Evolutionary conservation across 2,888 invertebrate genomes (phyloP), one percentile per base, ranked within the genome.

Genomic region (Volucella inflata): DNA sequence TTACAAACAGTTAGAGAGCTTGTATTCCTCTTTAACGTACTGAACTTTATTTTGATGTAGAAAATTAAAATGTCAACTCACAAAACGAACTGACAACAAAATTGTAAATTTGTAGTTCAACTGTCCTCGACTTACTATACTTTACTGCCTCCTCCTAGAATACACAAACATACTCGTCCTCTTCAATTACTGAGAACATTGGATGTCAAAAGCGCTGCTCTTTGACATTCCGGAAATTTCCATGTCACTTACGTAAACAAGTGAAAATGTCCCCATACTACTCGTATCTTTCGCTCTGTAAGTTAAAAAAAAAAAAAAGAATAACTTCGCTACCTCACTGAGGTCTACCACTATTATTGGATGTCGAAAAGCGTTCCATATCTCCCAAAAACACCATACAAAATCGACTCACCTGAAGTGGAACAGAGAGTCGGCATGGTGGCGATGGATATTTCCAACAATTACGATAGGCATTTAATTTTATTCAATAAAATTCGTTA

Each of bases 141-240:
- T 30, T 30, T 21, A 21, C 21, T 6, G 30, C 30, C 30, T 30
- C 30, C 6, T 4, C 30, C 30, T 30, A 30, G 30, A 6, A 30
- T 30, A 30, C 30, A 30, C 30, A 30, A 6, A 21, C 2, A 2
- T 21, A 21, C 59, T 38, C 71, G 46, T 59, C 59, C 38, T 48
- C 74, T 80, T 74, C 80, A 74, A 74, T 80, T 74, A 80, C 67
- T 68, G 72, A 38, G 53, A 74, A 68, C 60, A 74, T 80, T 67
- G 67, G 30, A 74, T 68, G 80, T 74, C 67, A 74, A 62, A 72
- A 80, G 67, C 46, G 53, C 40, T 74, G 80, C 60, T 40, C 67
- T 80, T 74, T 80, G 74, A 74, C 60, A 74, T 68, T 62, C 53
- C 44, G 36, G 38, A 80, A 74, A 62, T 74, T 53, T 55, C 10